Conservation (phyloP, 2,113 vertebrate genomes). For the Corvus moneduloides region DNA sequence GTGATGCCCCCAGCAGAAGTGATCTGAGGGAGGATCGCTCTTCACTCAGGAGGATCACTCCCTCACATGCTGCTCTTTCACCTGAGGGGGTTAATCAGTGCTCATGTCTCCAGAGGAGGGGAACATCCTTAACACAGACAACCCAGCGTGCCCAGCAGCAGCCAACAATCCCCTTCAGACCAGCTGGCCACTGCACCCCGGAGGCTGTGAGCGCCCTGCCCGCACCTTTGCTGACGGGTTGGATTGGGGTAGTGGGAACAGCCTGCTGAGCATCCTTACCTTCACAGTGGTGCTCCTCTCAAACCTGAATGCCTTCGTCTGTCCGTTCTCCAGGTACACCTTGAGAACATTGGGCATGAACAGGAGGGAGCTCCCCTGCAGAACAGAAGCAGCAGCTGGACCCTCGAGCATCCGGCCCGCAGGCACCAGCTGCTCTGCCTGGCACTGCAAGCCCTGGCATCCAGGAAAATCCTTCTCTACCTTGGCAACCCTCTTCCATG, state of each 20-base stretch:
- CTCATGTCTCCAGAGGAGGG: neutral
- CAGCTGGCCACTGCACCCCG: too few species aligned
- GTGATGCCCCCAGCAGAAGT: neutral
- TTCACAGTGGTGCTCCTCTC: conserved; percentile 91
- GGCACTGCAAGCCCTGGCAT: neutral
- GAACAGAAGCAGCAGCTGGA: conserved; percentile 38
- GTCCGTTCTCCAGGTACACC: conserved; percentile 96
- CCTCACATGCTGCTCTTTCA: neutral
- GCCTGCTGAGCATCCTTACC: conserved; percentile 67
- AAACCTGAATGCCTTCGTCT: conserved; percentile 98
- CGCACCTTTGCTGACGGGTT: neutral
- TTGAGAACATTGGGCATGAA: conserved; percentile 97
- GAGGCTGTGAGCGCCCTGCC: neutral
- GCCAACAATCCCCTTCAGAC: neutral
- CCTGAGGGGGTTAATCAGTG: neutral
- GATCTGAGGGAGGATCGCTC: neutral
- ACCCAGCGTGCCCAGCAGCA: neutral
- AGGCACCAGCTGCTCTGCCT: neutral
- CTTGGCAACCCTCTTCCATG: neutral
- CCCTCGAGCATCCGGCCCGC: rapidly evolving
- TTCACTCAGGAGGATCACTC: neutral
- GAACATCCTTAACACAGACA: neutral
- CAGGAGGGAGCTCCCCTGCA: conserved; percentile 93
- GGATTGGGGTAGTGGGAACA: neutral
- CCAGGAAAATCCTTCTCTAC: neutral